Conservation (phyloP, 2,113 vertebrate species). For the Delphinus delphis region DNA sequence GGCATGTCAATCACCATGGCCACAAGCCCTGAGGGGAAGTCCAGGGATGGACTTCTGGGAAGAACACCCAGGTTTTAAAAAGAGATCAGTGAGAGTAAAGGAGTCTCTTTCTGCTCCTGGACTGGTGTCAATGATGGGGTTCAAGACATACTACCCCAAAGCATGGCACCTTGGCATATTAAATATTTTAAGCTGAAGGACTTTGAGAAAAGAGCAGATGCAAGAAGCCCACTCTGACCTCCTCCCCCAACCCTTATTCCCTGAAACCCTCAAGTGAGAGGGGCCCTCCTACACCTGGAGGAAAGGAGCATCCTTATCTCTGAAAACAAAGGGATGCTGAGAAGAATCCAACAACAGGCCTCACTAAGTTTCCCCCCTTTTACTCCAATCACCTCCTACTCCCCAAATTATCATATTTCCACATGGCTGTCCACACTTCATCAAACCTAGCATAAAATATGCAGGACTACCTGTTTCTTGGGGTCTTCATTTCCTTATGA, state of each 20-base stretch:
- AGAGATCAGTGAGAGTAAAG: neutral
- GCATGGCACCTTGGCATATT: neutral
- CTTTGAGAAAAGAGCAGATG: neutral
- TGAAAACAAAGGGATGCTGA: neutral
- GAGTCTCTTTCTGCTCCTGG: neutral
- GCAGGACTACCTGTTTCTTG: neutral
- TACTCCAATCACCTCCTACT: neutral
- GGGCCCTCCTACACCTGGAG: neutral
- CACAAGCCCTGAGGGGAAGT: neutral
- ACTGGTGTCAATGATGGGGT: neutral
- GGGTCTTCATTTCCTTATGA: neutral
- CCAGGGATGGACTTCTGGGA: neutral
- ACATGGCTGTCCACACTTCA: neutral
- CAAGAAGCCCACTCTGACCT: neutral
- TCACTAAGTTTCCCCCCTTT: neutral
- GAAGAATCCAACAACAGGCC: neutral
- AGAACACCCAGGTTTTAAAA: neutral
- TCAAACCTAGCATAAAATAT: neutral
- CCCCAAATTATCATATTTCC: neutral
- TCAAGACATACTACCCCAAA: neutral
- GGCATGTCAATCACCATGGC: neutral
- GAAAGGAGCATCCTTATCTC: neutral
- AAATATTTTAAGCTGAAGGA: neutral
- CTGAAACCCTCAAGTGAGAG: neutral
- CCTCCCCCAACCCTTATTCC: neutral